These are phyloP conservation scores for Nomada hirtipes DNA, from an alignment of 2,888 invertebrate genomes.

Conservation along the genomic window DNA sequence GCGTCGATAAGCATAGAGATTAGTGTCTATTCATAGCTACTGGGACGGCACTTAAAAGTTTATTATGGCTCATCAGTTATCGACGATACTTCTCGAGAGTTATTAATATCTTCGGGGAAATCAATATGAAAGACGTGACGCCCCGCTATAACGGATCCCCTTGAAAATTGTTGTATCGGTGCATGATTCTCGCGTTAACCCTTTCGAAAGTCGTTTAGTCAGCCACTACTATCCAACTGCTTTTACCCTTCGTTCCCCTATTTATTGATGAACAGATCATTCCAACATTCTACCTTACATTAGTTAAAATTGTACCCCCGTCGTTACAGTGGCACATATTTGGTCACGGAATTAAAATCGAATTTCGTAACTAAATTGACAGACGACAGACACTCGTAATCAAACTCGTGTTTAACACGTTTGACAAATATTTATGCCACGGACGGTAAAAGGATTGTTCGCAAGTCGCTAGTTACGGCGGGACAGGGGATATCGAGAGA, in stretches of 20 bases:
- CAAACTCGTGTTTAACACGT: no score
- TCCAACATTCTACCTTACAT: no score
- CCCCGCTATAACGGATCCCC: slow-evolving; percentile 26
- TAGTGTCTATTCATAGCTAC: slow-evolving; percentile 55
- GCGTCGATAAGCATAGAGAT: slow-evolving; percentile 42
- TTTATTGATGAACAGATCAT: no score
- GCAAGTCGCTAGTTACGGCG: no score
- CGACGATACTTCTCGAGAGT: slow-evolving; percentile 59
- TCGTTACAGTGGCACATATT: no score
- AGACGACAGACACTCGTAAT: no score
- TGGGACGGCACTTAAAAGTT: slow-evolving; percentile 64
- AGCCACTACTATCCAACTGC: slow-evolving; percentile 2
- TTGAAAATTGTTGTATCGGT: slow-evolving; percentile 50
- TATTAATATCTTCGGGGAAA: slow-evolving; percentile 62
- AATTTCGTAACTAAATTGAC: no score
- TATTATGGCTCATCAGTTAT: slow-evolving; percentile 65
- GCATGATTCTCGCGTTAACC: slow-evolving; percentile 47
- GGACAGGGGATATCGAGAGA: not conserved
- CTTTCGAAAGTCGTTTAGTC: slow-evolving; percentile 40
- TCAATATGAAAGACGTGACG: slow-evolving; percentile 59
- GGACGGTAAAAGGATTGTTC: no score
- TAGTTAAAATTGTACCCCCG: no score
- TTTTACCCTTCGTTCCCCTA: not conserved
- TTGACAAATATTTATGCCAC: no score
- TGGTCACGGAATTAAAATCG: no score